Evolutionary conservation across 2,113 vertebrate species (phyloP), one percentile per base, ranked within the genome.

Genomic region (Piaya cayana): DNA sequence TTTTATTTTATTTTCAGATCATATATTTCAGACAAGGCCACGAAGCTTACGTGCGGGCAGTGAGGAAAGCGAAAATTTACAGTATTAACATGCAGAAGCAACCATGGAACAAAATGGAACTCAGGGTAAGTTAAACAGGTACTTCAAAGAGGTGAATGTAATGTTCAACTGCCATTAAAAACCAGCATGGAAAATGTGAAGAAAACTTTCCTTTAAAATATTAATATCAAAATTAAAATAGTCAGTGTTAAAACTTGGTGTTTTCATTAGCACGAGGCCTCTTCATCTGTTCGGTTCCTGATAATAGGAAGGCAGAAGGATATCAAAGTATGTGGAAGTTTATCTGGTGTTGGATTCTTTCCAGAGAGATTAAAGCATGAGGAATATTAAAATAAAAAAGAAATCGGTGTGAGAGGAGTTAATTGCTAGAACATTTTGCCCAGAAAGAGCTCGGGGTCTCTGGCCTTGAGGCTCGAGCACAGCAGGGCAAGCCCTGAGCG

Each of bases 1-100:
- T 30, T 32, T 42, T 26, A 47, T 92, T 95, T 88, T 82, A 53
- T 63, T 86, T 97, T 86, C 94, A 99, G 99, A 98, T 99, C 67
- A 99, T 99, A 60, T 99, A 99, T 97, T 99, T 99, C 85, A 98
- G 99, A 83, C 99, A 99, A 97, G 99, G 99, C 72, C 99, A 99
- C 77, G 99, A 99, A 98, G 99, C 99, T 63, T 99, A 99, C 22
- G 98, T 99, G n/a, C 97, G 99, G 52, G 99, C 99, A 21, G 99
- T 99, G 63, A 98, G 98, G 88, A 99, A 98, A 95, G 98, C 98
- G 91, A 99, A 99, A 97, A 98, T 98, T 92, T 99, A 99, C 96
- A 99, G 98, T 79, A 97, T 99, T 97, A 99, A 99, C 97, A 98
- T 98, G 95, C 99, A 99, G 96, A 99, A 99, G 95, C 99, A 99